Conservation (phyloP, 1,140 invertebrate genomes). For the Pentalonia nigronervosa region DNA sequence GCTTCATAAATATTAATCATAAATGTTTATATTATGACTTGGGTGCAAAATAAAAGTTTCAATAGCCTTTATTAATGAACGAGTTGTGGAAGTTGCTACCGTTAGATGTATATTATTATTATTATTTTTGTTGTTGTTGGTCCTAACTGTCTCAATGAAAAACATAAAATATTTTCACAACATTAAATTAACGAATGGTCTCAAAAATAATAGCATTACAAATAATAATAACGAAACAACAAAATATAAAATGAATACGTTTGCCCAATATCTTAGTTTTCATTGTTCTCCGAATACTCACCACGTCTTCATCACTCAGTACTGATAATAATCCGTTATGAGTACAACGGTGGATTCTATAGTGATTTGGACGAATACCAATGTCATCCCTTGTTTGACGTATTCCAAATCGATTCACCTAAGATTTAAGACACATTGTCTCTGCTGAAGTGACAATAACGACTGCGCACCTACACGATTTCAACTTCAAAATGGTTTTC, state of each 20-base stretch:
- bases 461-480: not conserved
- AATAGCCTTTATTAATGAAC: conserved; percentile 12
- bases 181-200: not conserved
- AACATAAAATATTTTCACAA: conserved; percentile 7
- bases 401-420: not conserved
- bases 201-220: not conserved
- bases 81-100: not conserved
- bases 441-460: not conserved
- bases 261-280: not conserved
- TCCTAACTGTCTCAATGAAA: not conserved
- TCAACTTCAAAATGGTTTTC: not conserved
- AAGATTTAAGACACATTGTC: not conserved
- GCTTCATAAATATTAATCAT: conserved; percentile 4
- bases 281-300: not conserved
- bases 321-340: not conserved
- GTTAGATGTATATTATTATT: not conserved
- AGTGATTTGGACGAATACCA: not conserved
- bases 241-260: not conserved
- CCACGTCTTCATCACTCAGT: not conserved
- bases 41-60: not conserved
- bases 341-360: not conserved
- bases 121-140: not conserved
- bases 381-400: not conserved
- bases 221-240: not conserved
- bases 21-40: not conserved